These are phyloP conservation scores for Neofelis nebulosa DNA, from an alignment of 2,113 vertebrate genomes.

Conservation along the genomic window DNA sequence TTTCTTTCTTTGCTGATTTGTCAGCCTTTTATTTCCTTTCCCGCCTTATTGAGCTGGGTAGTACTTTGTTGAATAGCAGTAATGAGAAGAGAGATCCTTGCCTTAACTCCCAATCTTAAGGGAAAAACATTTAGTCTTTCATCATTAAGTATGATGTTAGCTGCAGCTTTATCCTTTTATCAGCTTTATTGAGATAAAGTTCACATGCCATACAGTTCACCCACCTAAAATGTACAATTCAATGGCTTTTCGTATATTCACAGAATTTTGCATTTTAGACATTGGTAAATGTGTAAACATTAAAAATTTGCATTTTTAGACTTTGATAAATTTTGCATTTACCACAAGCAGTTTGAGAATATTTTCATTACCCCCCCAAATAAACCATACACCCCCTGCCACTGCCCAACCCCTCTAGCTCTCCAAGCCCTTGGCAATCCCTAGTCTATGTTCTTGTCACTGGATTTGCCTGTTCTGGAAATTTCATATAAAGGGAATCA, in stretches of 20 bases:
- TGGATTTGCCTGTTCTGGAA: neutral
- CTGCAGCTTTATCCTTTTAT: neutral
- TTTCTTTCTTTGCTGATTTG: slow-evolving; percentile 35
- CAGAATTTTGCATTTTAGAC: neutral
- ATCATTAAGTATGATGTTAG: neutral
- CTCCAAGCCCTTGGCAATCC: neutral
- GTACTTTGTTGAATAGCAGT: neutral
- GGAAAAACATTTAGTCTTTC: neutral
- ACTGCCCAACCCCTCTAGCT: neutral
- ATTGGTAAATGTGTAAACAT: no score
- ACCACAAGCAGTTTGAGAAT: neutral
- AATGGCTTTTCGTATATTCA: slow-evolving; percentile 4
- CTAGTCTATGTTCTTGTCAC: neutral
- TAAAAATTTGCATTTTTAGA: no score
- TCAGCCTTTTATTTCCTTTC: neutral
- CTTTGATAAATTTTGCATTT: neutral
- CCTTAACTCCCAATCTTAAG: neutral
- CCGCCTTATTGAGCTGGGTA: neutral
- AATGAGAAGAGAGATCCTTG: neutral
- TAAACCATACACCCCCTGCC: neutral
- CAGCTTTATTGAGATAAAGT: neutral
- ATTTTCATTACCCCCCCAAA: neutral
- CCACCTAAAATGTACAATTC: neutral
- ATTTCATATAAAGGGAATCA: neutral
- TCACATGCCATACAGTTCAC: neutral